Evolutionary conservation across 2,797 vertebrate genomes (phyloP), one percentile per base, ranked within the genome.

Genomic region (Catostomus latipinnis): DNA sequence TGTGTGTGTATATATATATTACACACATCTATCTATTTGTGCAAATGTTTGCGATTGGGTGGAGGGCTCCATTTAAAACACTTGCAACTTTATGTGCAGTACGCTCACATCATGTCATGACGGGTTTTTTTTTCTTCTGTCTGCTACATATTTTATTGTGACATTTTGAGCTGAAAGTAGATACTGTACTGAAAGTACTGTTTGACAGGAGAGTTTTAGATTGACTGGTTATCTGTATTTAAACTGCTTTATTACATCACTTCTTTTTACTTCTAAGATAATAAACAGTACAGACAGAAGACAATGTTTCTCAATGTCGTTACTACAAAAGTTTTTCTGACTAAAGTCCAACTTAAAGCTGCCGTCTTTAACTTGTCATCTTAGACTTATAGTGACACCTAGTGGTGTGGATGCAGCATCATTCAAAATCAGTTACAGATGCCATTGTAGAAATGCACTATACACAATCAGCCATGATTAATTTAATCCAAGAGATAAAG

Each of bases 61-160:
- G 8, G 8, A 16, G 53, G 18, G 22, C 22, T 82, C 45, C 14
- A 18, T 69, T 16, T 0, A 34, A 34, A 56, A 57, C 22, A 13
- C 5, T 3, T 79, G 11, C 14, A 49, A 52, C 22, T 79, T 68
- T 61, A 78, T 58, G 71, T 62, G 62, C 13, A 34, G 14, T 65
- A 52, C 22, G 45, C 56, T 67, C 10, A 60, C 18, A 43, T 22
- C 43, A 1, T 6, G 34, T 34, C 34, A 34, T 34, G 34, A 34
- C 2, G 46, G 2, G 34, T 45, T 34, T 34, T 34, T 34, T 34
- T 34, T 34, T 4, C 34, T 34, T 4, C 34, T 34, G 34, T 34
- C 34, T 34, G 34, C 34, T 34, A 34, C 34, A 34, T 34, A 2
- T n/a, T 72, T 72, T 34, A 50, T 14, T 77, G 12, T 14, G 9